phyloP scores from a whole-genome alignment of 2,113 vertebrate genomes.

The Rhineura floridana region DNA sequence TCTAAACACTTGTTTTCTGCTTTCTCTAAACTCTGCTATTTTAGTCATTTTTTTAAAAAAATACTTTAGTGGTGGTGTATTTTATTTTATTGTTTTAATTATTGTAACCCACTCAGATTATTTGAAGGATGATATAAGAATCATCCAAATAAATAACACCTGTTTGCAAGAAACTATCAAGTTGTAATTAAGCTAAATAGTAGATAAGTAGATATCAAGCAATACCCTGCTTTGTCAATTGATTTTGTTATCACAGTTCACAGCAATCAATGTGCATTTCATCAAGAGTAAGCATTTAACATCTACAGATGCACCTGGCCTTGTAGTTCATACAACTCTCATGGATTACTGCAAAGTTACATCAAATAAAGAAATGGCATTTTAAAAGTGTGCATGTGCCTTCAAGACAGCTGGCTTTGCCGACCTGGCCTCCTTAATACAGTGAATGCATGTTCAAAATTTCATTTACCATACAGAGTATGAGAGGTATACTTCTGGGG shows the following conservation, averaged over 20 bases:
- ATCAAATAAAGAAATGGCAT: not conserved
- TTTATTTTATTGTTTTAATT: not conserved
- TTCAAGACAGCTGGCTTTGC: not conserved
- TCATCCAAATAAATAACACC: not conserved
- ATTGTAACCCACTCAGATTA: not conserved
- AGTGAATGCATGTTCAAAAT: not conserved
- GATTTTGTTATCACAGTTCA: not conserved
- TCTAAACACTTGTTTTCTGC: too few species aligned
- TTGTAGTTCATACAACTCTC: slow-evolving; percentile 2
- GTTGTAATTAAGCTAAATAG: not conserved
- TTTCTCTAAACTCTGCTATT: too few species aligned
- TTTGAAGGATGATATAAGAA: not conserved
- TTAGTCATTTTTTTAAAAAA: too few species aligned
- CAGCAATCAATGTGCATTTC: not conserved
- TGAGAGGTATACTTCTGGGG: not conserved
- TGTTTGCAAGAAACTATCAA: not conserved
- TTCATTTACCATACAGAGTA: not conserved
- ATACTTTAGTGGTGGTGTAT: not conserved
- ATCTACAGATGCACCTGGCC: not conserved
- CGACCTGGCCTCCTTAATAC: not conserved
- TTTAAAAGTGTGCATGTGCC: not conserved
- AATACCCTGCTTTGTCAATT: too few species aligned
- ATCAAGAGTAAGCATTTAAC: not conserved
- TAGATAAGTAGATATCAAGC: not conserved
- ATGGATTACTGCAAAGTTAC: too few species aligned